Evolutionary conservation across 2,113 vertebrate genomes (phyloP).

Genomic region (Sinocyclocheilus anophthalmus): DNA sequence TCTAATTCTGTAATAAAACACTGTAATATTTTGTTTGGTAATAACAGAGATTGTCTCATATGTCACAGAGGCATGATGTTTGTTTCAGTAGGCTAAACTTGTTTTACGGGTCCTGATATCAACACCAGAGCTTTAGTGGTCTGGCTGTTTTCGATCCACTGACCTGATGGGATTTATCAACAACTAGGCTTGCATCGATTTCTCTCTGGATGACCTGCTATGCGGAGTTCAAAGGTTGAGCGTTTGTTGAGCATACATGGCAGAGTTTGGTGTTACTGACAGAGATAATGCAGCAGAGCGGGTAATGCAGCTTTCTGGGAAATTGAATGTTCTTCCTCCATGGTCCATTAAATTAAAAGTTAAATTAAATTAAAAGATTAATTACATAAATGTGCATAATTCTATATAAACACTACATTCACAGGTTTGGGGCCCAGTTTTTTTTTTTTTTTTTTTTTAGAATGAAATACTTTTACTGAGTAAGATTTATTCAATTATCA

Average conservation of each 20-base stretch:
- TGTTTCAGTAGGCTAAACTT: constrained; percentile 11
- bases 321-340: neutral
- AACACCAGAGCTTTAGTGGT: neutral
- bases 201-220: constrained; percentile 39
- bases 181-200: constrained; percentile 66
- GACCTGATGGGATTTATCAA: neutral
- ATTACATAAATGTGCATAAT: neutral
- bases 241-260: neutral
- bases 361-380: neutral
- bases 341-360: neutral
- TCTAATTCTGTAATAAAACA: neutral
- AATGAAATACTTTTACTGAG: too few relatives aligned
- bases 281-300: neutral
- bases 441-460: too few relatives aligned
- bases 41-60: neutral
- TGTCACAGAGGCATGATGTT: neutral
- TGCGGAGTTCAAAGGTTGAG: constrained; percentile 50
- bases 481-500: too few relatives aligned
- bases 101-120: constrained; percentile 41
- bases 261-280: constrained; percentile 23
- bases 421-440: neutral
- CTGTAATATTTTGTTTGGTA: neutral
- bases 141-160: constrained; percentile 24
- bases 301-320: neutral
- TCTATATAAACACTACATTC: neutral